Base-by-base conservation (phyloP, 2,113 vertebrate genomes). In the Promerops cafer region DNA sequence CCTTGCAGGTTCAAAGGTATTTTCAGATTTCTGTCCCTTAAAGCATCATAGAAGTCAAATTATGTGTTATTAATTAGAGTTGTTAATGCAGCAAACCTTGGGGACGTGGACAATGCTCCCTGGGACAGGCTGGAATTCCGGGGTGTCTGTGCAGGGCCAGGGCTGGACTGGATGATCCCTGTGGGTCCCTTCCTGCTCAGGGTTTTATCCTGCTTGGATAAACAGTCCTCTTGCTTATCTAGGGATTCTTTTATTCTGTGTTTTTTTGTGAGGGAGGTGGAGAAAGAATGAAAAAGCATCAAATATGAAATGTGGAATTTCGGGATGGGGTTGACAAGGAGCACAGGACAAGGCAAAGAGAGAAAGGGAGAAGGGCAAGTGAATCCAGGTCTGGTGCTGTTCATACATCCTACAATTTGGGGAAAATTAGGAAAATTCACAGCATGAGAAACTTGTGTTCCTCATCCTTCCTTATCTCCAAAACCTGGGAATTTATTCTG, bases 21-120 rank as follows among this genome's bases (percentile, higher is more conserved):
- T 94, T 83, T 50, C 49, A 59, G 21, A 40, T 76, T 20, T 79
- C 16, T n/a, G 22, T 28, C 71, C 37, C 21, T 70, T 59, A 16
- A 42, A 72, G 40, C 3, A 7, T 3, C 22, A 2, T 1, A 7
- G 5, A 30, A 63, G 13, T 83, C 28, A 39, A 72, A 63, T 65
- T 3, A 6, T 16, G 13, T 13, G 4, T 61, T 83, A 26, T 7
- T 80, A 23, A 20, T 72, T 74, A 15, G 40, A 59, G 28, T 7
- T 57, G 16, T 47, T 54, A 31, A 42, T 61, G 47, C 22, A 23
- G n/a, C n/a, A 15, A 10, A 3, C 22, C 64, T 35, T 31, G 57
- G 79, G 79, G 37, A 17, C 2, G 0, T 2, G 39, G 39, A 30
- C 11, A 45, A 0, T 0, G 0, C 20, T 87, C 19, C 45, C 47